These are phyloP conservation scores for Lapara coniferarum DNA, from an alignment of 2,888 invertebrate genomes.

Conservation along the genomic window DNA sequence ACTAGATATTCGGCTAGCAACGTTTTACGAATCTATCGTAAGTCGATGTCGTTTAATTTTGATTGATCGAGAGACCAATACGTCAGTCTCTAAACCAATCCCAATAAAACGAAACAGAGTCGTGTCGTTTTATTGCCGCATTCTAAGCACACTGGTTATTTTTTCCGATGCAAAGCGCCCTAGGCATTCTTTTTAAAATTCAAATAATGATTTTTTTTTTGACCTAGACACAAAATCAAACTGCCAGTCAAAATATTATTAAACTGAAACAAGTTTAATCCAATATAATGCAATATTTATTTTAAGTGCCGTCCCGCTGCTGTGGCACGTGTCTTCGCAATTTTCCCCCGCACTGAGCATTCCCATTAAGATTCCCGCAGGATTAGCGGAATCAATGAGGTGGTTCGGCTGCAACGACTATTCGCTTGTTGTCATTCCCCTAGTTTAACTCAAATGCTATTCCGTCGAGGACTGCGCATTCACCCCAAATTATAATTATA, in stretches of 20 bases:
- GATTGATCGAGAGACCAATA: too few relatives aligned
- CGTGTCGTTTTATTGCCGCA: too few relatives aligned
- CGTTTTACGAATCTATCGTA: too few relatives aligned
- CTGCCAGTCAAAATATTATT: background rate
- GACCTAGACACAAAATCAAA: too few relatives aligned
- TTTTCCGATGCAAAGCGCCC: too few relatives aligned
- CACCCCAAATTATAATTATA: background rate
- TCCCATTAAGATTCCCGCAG: constrained; percentile 66
- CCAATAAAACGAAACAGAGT: too few relatives aligned
- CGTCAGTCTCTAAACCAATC: too few relatives aligned
- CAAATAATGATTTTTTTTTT: too few relatives aligned
- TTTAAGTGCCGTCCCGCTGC: constrained; percentile 1
- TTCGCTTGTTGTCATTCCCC: constrained; percentile 46
- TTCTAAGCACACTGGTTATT: too few relatives aligned
- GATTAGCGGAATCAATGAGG: constrained; percentile 75
- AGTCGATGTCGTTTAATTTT: too few relatives aligned
- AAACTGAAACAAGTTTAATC: background rate
- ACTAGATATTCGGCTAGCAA: too few relatives aligned
- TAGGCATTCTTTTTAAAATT: too few relatives aligned
- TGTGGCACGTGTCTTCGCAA: constrained; percentile 53
- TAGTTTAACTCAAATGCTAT: constrained; percentile 2
- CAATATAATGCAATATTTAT: constrained; percentile 17
- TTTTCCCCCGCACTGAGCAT: constrained; percentile 55
- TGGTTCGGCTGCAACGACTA: constrained; percentile 36
- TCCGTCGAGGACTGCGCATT: constrained; percentile 12